Percentiles rank a stretch among this genome's conserved stretches.
Evolutionary conservation across 2,113 vertebrate species (phyloP).

Genomic region (Podilymbus podiceps): DNA sequence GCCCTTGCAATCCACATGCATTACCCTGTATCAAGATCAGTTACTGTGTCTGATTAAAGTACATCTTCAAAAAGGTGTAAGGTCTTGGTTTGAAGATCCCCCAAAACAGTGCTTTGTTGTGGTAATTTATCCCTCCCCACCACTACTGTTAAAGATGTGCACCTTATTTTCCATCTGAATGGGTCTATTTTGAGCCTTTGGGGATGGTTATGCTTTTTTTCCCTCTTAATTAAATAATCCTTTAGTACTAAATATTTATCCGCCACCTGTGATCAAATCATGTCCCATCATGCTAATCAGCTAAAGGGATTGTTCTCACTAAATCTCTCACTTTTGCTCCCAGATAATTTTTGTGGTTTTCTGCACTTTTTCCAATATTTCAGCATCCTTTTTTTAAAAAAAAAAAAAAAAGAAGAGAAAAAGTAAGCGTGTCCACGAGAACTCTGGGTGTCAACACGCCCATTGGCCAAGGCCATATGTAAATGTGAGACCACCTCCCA

Average conservation of each 20-base stretch:
- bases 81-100: not conserved
- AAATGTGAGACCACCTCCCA: not conserved
- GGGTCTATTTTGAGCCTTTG: not conserved
- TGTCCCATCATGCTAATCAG: not conserved
- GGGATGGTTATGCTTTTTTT: not conserved
- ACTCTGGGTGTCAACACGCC: not conserved
- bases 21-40: not conserved
- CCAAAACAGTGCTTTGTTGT: not conserved
- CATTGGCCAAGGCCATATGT: not conserved
- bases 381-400: not conserved
- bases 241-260: not conserved
- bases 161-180: not conserved
- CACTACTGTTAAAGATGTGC: not conserved
- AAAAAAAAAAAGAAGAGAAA: not conserved
- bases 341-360: not conserved
- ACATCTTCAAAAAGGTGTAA: not conserved
- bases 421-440: not conserved
- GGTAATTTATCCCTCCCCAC: not conserved
- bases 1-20: not conserved
- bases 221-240: not conserved
- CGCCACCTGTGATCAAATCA: not conserved
- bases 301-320: not conserved
- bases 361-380: not conserved
- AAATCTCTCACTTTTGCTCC: not conserved
- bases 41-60: not conserved